A percentile compares a stretch with the other conserved stretches of the same genome.
Evolutionary conservation across 2,113 vertebrate species (phyloP).

Genomic region (Hydrolagus affinis): DNA sequence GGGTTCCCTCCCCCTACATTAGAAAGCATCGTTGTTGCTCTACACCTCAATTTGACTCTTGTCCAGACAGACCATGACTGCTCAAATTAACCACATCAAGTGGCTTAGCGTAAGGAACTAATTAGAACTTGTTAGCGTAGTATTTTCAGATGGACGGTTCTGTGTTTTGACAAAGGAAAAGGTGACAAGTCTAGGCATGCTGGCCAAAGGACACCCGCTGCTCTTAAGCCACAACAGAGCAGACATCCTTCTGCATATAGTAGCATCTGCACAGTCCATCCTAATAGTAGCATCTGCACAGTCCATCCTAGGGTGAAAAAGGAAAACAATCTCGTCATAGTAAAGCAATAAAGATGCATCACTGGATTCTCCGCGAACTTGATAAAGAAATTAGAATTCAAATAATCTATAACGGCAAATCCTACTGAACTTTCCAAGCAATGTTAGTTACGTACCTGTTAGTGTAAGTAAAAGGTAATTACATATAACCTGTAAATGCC

Average conservation of each 20-base stretch:
- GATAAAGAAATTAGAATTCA: no score
- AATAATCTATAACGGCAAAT: no score
- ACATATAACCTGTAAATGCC: no score
- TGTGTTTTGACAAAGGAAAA: constrained; percentile 5
- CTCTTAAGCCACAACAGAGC: background rate
- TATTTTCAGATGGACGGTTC: constrained; percentile 9
- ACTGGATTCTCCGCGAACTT: no score
- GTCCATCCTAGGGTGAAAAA: no score
- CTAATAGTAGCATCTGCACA: background rate
- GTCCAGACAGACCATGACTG: background rate
- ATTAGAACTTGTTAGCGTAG: constrained; percentile 11
- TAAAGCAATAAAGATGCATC: no score
- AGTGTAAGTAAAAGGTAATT: no score
- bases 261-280: background rate
- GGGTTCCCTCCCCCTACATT: background rate
- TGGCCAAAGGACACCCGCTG: background rate
- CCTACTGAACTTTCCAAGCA: no score
- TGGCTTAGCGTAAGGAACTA: background rate
- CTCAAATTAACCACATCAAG: constrained; percentile 5
- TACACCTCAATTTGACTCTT: constrained; percentile 13
- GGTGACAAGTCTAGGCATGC: background rate
- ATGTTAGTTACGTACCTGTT: no score
- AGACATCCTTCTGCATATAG: background rate
- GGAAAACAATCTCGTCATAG: no score
- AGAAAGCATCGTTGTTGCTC: background rate